Evolutionary conservation across 1,140 invertebrate genomes (phyloP).

Genomic region (Ceratosolen fusciceps): DNA sequence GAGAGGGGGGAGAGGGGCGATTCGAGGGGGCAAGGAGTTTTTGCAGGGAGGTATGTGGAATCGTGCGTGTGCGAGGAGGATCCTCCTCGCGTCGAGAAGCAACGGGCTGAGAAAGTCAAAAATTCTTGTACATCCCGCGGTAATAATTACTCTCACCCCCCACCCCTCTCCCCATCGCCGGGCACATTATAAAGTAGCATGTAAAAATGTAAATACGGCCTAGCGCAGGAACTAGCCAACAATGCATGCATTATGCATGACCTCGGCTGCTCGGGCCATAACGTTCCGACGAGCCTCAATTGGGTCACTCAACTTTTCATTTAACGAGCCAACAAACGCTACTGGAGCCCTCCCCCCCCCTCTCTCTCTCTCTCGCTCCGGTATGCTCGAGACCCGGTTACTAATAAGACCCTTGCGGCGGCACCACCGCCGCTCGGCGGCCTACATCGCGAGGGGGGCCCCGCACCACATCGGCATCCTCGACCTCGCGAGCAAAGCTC

Average conservation of each 20-base stretch:
- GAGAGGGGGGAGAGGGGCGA: too few species aligned
- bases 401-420: background rate
- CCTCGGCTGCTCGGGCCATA: background rate
- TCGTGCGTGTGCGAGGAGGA: background rate
- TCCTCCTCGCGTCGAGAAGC: background rate
- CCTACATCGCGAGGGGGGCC: background rate
- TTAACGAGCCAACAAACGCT: background rate
- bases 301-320: conserved; percentile 19
- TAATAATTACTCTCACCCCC: background rate
- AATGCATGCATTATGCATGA: conserved; percentile 7
- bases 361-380: too few species aligned
- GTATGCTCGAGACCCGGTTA: too few species aligned
- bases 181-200: background rate
- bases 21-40: too few species aligned
- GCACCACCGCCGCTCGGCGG: background rate
- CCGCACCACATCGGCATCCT: background rate
- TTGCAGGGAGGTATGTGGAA: too few species aligned
- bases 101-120: background rate
- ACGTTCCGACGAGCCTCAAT: background rate
- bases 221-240: background rate
- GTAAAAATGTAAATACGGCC: background rate
- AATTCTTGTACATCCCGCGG: background rate
- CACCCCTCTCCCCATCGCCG: background rate
- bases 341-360: background rate
- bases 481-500: too few species aligned